Evolutionary conservation across 2,888 invertebrate genomes (phyloP).

Genomic region (Lasioglossum leucozonium): DNA sequence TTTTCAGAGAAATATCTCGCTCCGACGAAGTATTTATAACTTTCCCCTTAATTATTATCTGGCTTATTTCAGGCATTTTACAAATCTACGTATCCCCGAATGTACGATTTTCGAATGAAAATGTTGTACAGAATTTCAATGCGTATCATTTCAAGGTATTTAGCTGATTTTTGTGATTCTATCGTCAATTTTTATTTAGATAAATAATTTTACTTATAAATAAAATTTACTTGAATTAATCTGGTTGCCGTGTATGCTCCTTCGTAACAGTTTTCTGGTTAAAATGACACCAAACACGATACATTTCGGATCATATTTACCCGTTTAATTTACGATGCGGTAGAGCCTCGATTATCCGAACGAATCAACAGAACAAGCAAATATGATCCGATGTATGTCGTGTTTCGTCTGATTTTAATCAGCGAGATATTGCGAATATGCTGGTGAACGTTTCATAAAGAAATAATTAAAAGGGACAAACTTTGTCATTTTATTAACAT

Average conservation of each 20-base stretch:
- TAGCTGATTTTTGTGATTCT: no score
- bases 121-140: no score
- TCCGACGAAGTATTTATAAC: not conserved
- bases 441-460: not conserved
- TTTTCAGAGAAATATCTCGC: not conserved
- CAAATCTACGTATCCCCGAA: not conserved
- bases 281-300: not conserved
- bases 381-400: not conserved
- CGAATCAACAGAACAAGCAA: not conserved
- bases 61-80: not conserved
- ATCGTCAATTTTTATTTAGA: no score
- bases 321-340: no score
- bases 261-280: not conserved
- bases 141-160: no score
- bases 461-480: not conserved
- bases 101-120: no score
- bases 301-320: no score
- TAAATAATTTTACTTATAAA: not conserved
- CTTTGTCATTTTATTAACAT: not conserved
- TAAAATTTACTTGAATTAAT: no score
- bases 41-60: not conserved
- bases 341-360: no score
- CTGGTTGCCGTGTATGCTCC: not conserved
- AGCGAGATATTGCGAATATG: not conserved
- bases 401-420: not conserved